Evolutionary conservation across 2,113 vertebrate species (phyloP).

Genomic region (Chaenocephalus aceratus): DNA sequence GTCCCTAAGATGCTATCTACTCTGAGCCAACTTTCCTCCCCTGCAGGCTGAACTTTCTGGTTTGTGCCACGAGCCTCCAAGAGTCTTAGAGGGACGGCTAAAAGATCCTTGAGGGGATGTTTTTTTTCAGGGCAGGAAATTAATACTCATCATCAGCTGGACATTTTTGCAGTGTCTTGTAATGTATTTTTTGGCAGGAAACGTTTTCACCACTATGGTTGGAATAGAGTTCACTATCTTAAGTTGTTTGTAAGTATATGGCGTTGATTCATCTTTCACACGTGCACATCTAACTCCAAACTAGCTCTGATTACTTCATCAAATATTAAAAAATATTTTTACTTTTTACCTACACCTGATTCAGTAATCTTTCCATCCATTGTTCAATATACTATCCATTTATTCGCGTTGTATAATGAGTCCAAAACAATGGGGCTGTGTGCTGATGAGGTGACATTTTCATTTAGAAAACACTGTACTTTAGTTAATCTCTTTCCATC

Average conservation of each 20-base stretch:
- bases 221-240: background rate
- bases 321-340: no score
- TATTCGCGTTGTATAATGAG: no score
- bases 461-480: no score
- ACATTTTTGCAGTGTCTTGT: background rate
- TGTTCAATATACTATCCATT: no score
- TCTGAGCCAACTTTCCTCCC: constrained; percentile 19
- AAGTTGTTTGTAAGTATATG: background rate
- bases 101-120: constrained; percentile 1
- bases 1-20: background rate
- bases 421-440: no score
- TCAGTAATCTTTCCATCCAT: no score
- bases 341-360: no score
- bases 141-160: constrained; percentile 18
- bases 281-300: background rate
- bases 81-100: constrained; percentile 35
- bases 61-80: constrained; percentile 37
- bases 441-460: no score
- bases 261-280: background rate
- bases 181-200: constrained; percentile 14
- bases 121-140: constrained; percentile 37
- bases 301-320: no score
- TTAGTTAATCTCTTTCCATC: no score
- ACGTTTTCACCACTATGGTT: background rate
- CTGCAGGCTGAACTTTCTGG: constrained; percentile 33